A percentile compares a stretch with the other conserved stretches of the same genome.
phyloP scores from a whole-genome alignment of 2,797 vertebrate genomes.

The Cryptoblepharus egeriae region DNA sequence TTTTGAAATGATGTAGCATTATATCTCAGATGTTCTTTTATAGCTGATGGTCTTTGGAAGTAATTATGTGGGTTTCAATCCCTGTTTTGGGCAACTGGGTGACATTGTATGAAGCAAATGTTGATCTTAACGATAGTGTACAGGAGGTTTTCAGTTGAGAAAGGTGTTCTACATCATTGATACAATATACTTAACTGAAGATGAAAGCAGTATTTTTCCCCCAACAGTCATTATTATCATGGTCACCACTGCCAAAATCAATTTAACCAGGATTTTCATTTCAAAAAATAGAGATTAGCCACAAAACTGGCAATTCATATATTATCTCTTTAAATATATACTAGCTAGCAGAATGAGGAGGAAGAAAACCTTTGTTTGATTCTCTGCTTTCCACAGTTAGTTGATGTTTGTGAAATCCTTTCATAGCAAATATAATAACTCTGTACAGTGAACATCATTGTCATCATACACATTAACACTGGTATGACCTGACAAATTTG shows the following conservation, averaged over 20 bases:
- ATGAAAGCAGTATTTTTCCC: slow-evolving; percentile 27
- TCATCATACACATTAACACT: slow-evolving; percentile 38
- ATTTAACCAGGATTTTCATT: slow-evolving; percentile 47
- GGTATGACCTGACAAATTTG: slow-evolving; percentile 58
- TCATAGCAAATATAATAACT: slow-evolving; percentile 46
- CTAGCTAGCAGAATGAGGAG: slow-evolving; percentile 19
- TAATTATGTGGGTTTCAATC: slow-evolving; percentile 67
- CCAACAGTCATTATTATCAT: slow-evolving; percentile 25
- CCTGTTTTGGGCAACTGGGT: slow-evolving; percentile 47
- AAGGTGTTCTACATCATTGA: slow-evolving; percentile 13
- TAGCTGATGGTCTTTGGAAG: slow-evolving; percentile 69
- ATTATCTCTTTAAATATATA: slow-evolving; percentile 42
- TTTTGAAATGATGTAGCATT: slow-evolving; percentile 67
- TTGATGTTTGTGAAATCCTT: slow-evolving; percentile 61
- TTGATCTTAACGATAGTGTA: slow-evolving; percentile 50
- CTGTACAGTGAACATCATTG: slow-evolving; percentile 45
- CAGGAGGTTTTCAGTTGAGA: slow-evolving; percentile 46
- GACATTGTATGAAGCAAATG: slow-evolving; percentile 8
- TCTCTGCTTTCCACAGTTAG: slow-evolving; percentile 56
- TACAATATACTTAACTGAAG: slow-evolving; percentile 36
- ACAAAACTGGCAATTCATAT: slow-evolving; percentile 51
- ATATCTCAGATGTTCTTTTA: slow-evolving; percentile 63
- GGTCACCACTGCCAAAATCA: slow-evolving; percentile 19
- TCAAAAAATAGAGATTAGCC: slow-evolving; percentile 21
- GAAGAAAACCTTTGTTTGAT: slow-evolving; percentile 51